Evolutionary conservation across 2,113 vertebrate species (phyloP), one percentile per base, ranked within the genome.

Genomic region (Oreocharis arfaki): DNA sequence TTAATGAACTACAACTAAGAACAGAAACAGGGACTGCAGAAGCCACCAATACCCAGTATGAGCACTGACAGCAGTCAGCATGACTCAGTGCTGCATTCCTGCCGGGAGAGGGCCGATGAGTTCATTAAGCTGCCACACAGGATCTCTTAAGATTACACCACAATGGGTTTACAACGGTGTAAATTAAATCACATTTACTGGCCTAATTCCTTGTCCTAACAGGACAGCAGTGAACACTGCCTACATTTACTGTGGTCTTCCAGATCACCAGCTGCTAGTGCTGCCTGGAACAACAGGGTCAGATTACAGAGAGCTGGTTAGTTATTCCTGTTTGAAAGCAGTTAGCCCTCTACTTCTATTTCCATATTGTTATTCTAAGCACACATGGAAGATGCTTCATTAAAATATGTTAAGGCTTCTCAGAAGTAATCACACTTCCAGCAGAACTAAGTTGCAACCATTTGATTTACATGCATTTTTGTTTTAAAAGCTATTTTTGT

Each of bases 101-200:
- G 63, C 71, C 6, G 2, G 59, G 47, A 90, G 75, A 76, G 18
- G 84, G 53, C 41, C 69, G 71, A 65, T 11, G 71, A 90, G 67
- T 42, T 91, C 73, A 61, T 81, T 47, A 89, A 75, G 39, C 47
- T 87, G 83, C 79, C 67, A 84, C 63, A 78, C 47, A 42, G 30
- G 44, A 68, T 44, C 32, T 82, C 84, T 60, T 49, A 76, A 87
- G 46, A 69, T 60, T 71, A 82, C n/a, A 82, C 24, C 19, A 68
- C 37, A n/a, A 57, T 74, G 15, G 19, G 52, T 94, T 94, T 93
- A 87, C 61, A 89, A 22, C 84, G 82, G 13, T 41, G 46, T 16
- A 82, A 52, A 59, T 76, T 90, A 93, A 90, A 90, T 85, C 75
- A 94, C 75, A 60, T 90, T 83, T 80, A 85, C 75, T 68, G 59